Evolutionary conservation across 2,888 invertebrate genomes (phyloP).

Genomic region (Dryococelus australis): DNA sequence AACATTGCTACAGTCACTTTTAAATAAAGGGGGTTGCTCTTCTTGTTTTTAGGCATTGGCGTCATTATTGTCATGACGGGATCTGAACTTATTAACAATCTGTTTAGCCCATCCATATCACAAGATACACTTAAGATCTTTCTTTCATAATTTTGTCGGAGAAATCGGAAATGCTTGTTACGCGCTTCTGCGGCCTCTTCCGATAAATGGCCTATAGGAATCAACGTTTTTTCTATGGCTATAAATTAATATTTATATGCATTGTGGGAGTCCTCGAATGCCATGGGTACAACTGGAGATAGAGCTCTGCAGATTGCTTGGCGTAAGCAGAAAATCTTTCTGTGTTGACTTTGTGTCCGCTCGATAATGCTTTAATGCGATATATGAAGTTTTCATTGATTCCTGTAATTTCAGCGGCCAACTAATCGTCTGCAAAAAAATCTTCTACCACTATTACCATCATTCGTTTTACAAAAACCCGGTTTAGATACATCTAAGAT

Average conservation of each 20-base stretch:
- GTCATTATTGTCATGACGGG: neutral
- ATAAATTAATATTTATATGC: neutral
- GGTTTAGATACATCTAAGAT: neutral
- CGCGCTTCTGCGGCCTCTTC: slow-evolving; percentile 6
- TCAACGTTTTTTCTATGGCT: neutral
- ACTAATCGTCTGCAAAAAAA: neutral
- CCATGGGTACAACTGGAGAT: neutral
- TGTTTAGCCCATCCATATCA: neutral
- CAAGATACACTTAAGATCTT: neutral
- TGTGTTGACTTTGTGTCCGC: neutral
- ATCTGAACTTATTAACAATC: neutral
- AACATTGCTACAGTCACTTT: neutral
- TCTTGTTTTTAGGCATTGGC: neutral
- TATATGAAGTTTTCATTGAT: neutral
- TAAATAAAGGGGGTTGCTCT: neutral
- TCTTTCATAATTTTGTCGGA: neutral
- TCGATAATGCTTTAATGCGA: neutral
- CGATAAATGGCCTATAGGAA: neutral
- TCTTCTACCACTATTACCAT: neutral
- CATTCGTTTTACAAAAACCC: neutral
- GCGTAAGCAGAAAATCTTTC: neutral
- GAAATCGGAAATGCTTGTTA: neutral
- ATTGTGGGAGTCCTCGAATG: slow-evolving; percentile 4
- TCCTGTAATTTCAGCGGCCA: slow-evolving; percentile 7
- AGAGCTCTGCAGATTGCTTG: neutral